phyloP scores from a whole-genome alignment of 2,113 vertebrate species.

The Dicrurus megarhynchus region DNA sequence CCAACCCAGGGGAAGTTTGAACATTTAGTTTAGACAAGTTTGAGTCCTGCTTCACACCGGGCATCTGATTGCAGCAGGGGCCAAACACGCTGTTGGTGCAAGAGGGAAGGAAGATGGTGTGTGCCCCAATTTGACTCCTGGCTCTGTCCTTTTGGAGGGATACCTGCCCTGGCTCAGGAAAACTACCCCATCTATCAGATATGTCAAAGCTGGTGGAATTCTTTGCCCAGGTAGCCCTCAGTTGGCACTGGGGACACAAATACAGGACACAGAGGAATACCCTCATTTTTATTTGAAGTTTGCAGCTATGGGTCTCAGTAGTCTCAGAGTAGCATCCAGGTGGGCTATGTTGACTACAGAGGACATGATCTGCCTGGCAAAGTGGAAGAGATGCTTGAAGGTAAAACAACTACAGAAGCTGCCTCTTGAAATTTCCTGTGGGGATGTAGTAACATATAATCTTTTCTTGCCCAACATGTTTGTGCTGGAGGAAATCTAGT shows the following conservation, averaged over 20 bases:
- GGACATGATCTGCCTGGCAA: neutral
- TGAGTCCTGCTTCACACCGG: neutral
- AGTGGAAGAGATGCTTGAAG: neutral
- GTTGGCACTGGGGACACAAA: neutral
- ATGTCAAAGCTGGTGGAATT: neutral
- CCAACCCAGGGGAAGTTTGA: neutral
- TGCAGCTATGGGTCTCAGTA: neutral
- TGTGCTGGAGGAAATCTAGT: slow-evolving; percentile 32
- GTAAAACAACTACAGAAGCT: neutral
- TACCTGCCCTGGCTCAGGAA: neutral
- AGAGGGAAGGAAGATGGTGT: neutral
- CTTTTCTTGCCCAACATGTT: slow-evolving; percentile 36
- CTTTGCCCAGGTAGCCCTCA: neutral
- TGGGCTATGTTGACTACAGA: neutral
- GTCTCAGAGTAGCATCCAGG: neutral
- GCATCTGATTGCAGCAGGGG: neutral
- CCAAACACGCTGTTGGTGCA: neutral
- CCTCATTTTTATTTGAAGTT: neutral
- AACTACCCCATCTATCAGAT: neutral
- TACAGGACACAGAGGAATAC: neutral
- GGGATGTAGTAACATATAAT: neutral
- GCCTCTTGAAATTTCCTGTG: neutral
- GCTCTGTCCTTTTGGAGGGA: neutral
- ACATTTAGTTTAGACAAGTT: neutral
- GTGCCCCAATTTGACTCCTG: neutral